Evolutionary conservation across 2,113 vertebrate species (phyloP).

Genomic region (Labrus mixtus): DNA sequence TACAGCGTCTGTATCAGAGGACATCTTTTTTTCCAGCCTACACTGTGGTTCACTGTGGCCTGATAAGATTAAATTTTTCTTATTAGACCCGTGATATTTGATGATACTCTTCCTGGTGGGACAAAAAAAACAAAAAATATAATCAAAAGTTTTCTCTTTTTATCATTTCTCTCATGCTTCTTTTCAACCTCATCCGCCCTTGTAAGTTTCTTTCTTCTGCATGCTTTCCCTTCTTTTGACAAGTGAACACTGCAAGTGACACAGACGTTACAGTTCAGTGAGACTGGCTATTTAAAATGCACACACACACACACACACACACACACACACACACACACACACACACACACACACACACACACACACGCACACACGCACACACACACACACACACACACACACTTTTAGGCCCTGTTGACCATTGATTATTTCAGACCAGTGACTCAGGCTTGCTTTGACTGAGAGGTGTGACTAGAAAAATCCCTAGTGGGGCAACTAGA

Average conservation of each 20-base stretch:
- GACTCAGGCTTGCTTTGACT: constrained; percentile 56
- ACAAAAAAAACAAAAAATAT: too few relatives aligned
- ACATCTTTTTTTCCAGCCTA: too few relatives aligned
- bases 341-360: background rate
- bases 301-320: background rate
- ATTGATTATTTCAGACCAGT: constrained; percentile 55
- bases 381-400: background rate
- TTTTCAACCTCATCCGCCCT: background rate
- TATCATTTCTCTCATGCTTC: constrained; percentile 22
- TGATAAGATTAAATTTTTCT: too few relatives aligned
- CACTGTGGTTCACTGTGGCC: too few relatives aligned
- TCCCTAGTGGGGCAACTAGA: constrained; percentile 36
- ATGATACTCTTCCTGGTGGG: too few relatives aligned
- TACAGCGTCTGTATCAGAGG: too few relatives aligned
- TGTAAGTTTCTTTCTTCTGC: constrained; percentile 16
- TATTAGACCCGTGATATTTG: too few relatives aligned
- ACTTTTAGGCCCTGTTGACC: constrained; percentile 18
- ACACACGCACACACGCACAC: background rate
- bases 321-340: background rate
- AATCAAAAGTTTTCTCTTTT: constrained; percentile 13
- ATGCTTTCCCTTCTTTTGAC: constrained; percentile 40
- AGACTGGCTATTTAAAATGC: constrained; percentile 18
- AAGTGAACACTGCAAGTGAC: constrained; percentile 45
- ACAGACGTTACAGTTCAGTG: constrained; percentile 58
- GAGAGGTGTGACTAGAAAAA: constrained; percentile 48